phyloP scores from a whole-genome alignment of 2,888 invertebrate genomes.

The Subacronicta megacephala region DNA sequence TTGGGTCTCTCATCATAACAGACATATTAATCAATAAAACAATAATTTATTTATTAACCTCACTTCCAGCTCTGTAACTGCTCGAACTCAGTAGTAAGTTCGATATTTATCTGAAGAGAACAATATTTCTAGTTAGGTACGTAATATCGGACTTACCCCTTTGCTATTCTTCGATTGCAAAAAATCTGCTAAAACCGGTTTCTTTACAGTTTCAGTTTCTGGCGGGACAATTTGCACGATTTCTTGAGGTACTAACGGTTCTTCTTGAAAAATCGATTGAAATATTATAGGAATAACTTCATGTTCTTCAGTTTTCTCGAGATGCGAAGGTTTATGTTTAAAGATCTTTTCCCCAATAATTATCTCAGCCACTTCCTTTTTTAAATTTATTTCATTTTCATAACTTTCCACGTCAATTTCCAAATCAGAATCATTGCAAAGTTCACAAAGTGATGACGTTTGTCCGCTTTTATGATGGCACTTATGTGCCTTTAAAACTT shows the following conservation, averaged over 20 bases:
- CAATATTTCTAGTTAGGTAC: too few relatives aligned
- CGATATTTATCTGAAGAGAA: too few relatives aligned
- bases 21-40: too few relatives aligned
- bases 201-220: neutral
- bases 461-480: neutral
- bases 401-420: slow-evolving; percentile 28
- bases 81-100: too few relatives aligned
- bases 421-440: slow-evolving; percentile 34
- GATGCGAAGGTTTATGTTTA: slow-evolving; percentile 57
- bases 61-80: too few relatives aligned
- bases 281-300: slow-evolving; percentile 59
- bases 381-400: neutral
- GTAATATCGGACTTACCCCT: slow-evolving; percentile 25
- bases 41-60: too few relatives aligned
- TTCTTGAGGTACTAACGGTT: neutral
- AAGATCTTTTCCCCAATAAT: slow-evolving; percentile 71
- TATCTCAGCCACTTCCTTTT: slow-evolving; percentile 54
- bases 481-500: slow-evolving; percentile 6
- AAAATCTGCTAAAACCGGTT: neutral
- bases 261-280: slow-evolving; percentile 54
- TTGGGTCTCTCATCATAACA: too few relatives aligned
- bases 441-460: neutral
- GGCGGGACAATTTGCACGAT: neutral
- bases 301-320: slow-evolving; percentile 43
- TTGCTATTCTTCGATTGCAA: neutral